Evolutionary conservation across 2,888 invertebrate species (phyloP), one percentile per base, ranked within the genome.

Genomic region (Nowickia ferox): DNA sequence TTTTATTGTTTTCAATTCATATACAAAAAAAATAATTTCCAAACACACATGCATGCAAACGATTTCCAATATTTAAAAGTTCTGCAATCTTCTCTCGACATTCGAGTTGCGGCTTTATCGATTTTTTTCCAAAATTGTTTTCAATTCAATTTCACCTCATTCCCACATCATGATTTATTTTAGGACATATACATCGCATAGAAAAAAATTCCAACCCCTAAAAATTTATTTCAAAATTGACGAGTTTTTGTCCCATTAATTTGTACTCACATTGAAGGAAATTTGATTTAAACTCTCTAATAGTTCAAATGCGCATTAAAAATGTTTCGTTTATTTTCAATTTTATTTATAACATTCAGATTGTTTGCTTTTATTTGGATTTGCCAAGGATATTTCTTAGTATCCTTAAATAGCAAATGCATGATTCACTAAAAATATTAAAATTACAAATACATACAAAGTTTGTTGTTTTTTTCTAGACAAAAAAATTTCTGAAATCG

Each of bases 241-340:
- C 44, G n/a, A 40, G 46, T 0, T 59, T n/a, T 59, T 80, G 55
- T 51, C 63, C 30, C 19, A 76, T 57, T 57, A 53, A 11, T 51
- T 38, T 48, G 11, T 63, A 44, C 78, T 78, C 78, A 85, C 65
- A 78, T 75, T 17, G 19, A 81, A 80, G 55, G 46, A 40, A 57
- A 38, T 75, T 81, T 55, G 19, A 44, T 72, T 68, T 63, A 40
- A 74, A 74, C 84, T 81, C 84, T 84, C 84, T 59, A 55, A 51
- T 46, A 61, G 59, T 81, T 75, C 44, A 46, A 75, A 71, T 83
- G 85, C 82, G 85, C 85, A 86, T 61, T 79, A 42, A 78, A 42
- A 51, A 42, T 30, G 5, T 42, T 66, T 51, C 8, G 9, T 22
- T 61, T 80, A 79, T 78, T 80, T 77, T 61, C 10, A 72, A 59